Evolutionary conservation across 2,888 invertebrate genomes (phyloP).

Genomic region (Aspidiotus destructor): DNA sequence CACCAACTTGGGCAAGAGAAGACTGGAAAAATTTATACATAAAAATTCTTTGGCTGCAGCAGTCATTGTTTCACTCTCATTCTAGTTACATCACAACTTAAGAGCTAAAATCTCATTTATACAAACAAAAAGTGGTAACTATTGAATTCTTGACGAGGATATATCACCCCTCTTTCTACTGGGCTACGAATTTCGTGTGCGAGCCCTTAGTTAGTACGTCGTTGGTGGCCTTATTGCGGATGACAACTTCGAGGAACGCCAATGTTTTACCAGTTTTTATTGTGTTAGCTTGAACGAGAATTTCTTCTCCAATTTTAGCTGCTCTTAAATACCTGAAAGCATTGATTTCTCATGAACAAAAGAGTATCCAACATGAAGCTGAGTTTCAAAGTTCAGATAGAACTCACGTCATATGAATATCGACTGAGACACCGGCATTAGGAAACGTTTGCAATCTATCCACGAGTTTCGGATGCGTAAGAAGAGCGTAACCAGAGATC

Average conservation of each 20-base stretch:
- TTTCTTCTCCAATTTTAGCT: constrained; percentile 65
- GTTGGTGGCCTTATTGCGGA: constrained; percentile 64
- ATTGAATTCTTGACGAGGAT: too few species aligned
- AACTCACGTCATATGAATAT: constrained; percentile 37
- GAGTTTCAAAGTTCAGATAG: background rate
- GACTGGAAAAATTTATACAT: too few species aligned
- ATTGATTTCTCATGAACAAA: background rate
- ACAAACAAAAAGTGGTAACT: too few species aligned
- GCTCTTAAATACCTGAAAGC: constrained; percentile 63
- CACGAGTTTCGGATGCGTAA: constrained; percentile 46
- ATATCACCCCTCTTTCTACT: background rate
- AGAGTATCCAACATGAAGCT: background rate
- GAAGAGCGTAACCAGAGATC: background rate
- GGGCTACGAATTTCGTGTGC: constrained; percentile 65
- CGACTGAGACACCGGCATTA: constrained; percentile 36
- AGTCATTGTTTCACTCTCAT: too few species aligned
- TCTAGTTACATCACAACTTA: too few species aligned
- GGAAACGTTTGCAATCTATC: constrained; percentile 14
- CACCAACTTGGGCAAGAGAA: too few species aligned
- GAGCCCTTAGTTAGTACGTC: constrained; percentile 66
- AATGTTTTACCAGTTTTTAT: constrained; percentile 65
- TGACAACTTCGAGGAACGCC: constrained; percentile 71
- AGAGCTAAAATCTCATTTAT: too few species aligned
- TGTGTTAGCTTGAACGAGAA: constrained; percentile 69
- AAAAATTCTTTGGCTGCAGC: too few species aligned